Evolutionary conservation across 2,888 invertebrate species (phyloP).

Genomic region (Aphelenchoides bicaudatus): DNA sequence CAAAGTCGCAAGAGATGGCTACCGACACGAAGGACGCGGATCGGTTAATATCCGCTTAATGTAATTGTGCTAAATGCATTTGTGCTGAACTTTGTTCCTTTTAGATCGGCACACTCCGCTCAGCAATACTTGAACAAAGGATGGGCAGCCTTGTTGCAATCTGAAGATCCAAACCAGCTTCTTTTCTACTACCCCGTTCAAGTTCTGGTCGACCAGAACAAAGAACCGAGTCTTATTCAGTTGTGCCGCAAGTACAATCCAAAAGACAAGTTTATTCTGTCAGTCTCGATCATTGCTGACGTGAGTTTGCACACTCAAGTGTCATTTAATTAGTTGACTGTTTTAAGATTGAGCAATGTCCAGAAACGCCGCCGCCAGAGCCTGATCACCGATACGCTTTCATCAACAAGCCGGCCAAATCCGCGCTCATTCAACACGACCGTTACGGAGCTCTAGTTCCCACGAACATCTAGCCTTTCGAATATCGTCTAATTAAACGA

Average conservation of each 20-base stretch:
- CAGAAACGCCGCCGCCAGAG: slow-evolving; percentile 58
- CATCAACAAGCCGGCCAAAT: slow-evolving; percentile 15
- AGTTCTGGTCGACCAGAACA: slow-evolving; percentile 43
- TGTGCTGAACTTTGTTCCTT: slow-evolving; percentile 9
- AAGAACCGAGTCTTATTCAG: slow-evolving; percentile 55
- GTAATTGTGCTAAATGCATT: slow-evolving; percentile 16
- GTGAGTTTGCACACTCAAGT: not conserved
- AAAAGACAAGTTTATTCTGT: slow-evolving; percentile 74
- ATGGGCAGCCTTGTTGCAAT: slow-evolving; percentile 64
- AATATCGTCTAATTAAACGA: no score
- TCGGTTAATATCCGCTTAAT: slow-evolving; percentile 82
- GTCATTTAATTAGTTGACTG: not conserved
- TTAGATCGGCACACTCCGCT: slow-evolving; percentile 39
- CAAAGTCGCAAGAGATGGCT: slow-evolving; percentile 75
- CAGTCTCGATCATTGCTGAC: slow-evolving; percentile 60
- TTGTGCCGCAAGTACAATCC: slow-evolving; percentile 83
- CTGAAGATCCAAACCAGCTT: slow-evolving; percentile 63
- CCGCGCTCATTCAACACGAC: slow-evolving; percentile 17
- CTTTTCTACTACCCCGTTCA: slow-evolving; percentile 58
- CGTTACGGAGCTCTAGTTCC: slow-evolving; percentile 28
- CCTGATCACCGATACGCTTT: slow-evolving; percentile 30
- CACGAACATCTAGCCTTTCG: slow-evolving; percentile 23
- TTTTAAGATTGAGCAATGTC: slow-evolving; percentile 58
- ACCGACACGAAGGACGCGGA: slow-evolving; percentile 78
- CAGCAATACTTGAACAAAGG: slow-evolving; percentile 65